Percentiles rank a stretch among this genome's conserved stretches.
phyloP scores from a whole-genome alignment of 2,888 invertebrate genomes.

The Lasius fuliginosus region DNA sequence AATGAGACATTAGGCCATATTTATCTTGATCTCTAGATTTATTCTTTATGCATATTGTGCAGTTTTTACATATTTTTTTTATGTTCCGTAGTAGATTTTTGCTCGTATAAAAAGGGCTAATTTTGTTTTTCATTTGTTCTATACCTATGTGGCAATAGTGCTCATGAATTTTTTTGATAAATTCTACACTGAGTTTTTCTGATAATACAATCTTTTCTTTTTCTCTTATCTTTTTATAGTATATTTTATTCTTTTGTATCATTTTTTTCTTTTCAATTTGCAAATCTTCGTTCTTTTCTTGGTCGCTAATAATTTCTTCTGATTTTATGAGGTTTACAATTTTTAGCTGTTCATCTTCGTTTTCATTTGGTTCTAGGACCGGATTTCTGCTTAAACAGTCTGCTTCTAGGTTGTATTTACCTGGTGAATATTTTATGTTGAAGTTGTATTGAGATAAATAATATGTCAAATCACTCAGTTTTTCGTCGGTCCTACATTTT shows the following conservation, averaged over 20 bases:
- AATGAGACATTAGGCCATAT: neutral
- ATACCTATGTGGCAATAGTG: neutral
- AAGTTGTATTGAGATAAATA: constrained; percentile 60
- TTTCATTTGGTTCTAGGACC: no score
- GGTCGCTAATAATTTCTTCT: neutral
- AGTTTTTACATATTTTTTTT: no score
- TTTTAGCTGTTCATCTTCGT: no score
- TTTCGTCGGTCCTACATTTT: constrained; percentile 71
- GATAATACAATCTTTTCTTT: neutral
- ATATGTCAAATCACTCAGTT: constrained; percentile 68
- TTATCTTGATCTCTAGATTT: neutral
- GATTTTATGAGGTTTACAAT: no score
- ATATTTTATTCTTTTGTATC: constrained; percentile 48
- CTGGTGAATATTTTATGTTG: constrained; percentile 70
- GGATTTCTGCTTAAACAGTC: constrained; percentile 70
- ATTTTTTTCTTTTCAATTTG: constrained; percentile 48
- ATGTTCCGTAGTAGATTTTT: neutral
- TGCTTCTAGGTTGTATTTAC: constrained; percentile 69
- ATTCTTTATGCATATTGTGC: neutral
- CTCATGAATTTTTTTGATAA: neutral
- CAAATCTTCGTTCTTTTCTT: constrained; percentile 21
- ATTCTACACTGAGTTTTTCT: neutral
- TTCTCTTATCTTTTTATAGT: neutral
- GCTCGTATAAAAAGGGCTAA: neutral
- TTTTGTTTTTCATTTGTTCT: neutral